phyloP scores from a whole-genome alignment of 2,888 invertebrate species.

The Pheosia gnoma region DNA sequence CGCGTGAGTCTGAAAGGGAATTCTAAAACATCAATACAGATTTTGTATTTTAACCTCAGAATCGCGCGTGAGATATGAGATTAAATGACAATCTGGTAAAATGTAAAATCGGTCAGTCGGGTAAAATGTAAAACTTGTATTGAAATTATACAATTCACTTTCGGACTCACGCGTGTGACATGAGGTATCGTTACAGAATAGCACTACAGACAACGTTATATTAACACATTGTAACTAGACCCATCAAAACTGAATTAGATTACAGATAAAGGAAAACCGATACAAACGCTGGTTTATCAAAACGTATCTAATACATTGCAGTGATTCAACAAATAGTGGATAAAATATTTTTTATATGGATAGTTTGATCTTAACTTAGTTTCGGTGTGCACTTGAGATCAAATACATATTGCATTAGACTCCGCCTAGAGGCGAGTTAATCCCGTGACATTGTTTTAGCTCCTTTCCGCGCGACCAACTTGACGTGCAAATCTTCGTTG shows the following conservation, averaged over 20 bases:
- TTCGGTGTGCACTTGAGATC: conserved; percentile 45
- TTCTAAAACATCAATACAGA: too few relatives aligned
- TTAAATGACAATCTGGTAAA: too few relatives aligned
- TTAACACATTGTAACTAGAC: not conserved
- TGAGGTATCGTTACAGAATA: too few relatives aligned
- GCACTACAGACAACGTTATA: not conserved
- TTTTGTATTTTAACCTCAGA: too few relatives aligned
- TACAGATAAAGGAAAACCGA: not conserved
- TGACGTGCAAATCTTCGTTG: conserved; percentile 35
- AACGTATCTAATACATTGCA: conserved; percentile 30
- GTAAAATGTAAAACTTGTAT: too few relatives aligned
- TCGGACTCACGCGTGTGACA: too few relatives aligned
- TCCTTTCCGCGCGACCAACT: conserved; percentile 32
- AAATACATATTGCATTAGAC: conserved; percentile 72
- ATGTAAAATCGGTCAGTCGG: too few relatives aligned
- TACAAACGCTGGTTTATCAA: not conserved
- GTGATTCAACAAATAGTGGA: conserved; percentile 33
- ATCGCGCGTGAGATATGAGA: too few relatives aligned
- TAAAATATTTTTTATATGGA: conserved; percentile 35
- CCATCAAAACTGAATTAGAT: not conserved
- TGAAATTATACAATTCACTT: too few relatives aligned
- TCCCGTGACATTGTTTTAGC: conserved; percentile 58
- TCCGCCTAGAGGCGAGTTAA: conserved; percentile 54
- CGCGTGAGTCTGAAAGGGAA: too few relatives aligned
- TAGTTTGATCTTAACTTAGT: conserved; percentile 33